phyloP scores from a whole-genome alignment of 2,888 invertebrate genomes.

The Dilophus febrilis region DNA sequence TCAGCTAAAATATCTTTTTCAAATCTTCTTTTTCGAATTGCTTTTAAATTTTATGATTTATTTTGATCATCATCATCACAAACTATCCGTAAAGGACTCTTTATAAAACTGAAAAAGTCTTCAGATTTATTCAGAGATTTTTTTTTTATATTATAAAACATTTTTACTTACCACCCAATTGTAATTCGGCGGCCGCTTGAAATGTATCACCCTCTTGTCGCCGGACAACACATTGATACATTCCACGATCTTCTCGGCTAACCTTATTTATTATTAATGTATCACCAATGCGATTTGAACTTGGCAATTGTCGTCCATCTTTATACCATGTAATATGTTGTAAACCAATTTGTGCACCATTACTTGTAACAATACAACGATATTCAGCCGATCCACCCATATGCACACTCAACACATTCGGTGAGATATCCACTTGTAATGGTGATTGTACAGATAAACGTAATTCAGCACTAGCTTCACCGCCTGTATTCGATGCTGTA shows the following conservation, averaged over 20 bases:
- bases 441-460: conserved; percentile 46
- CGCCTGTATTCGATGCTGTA: conserved; percentile 49
- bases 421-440: conserved; percentile 47
- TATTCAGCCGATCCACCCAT: conserved; percentile 60
- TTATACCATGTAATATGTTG: conserved; percentile 48
- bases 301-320: conserved; percentile 47
- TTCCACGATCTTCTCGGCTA: conserved; percentile 53
- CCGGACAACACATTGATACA: conserved; percentile 59
- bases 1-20: too few species aligned
- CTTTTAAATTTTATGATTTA: too few species aligned
- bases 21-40: too few species aligned
- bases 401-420: conserved; percentile 49
- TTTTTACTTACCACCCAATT: conserved; percentile 40
- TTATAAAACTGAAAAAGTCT: too few species aligned
- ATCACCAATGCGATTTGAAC: conserved; percentile 45
- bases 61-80: too few species aligned
- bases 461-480: conserved; percentile 51
- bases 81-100: too few species aligned
- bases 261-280: conserved; percentile 46
- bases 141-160: too few species aligned
- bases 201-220: conserved; percentile 56
- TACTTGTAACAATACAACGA: conserved; percentile 41
- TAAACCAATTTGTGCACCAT: conserved; percentile 35
- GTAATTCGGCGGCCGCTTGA: conserved; percentile 57
- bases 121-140: too few species aligned